Evolutionary conservation across 2,888 invertebrate genomes (phyloP).

Genomic region (Prenolepis imparis): DNA sequence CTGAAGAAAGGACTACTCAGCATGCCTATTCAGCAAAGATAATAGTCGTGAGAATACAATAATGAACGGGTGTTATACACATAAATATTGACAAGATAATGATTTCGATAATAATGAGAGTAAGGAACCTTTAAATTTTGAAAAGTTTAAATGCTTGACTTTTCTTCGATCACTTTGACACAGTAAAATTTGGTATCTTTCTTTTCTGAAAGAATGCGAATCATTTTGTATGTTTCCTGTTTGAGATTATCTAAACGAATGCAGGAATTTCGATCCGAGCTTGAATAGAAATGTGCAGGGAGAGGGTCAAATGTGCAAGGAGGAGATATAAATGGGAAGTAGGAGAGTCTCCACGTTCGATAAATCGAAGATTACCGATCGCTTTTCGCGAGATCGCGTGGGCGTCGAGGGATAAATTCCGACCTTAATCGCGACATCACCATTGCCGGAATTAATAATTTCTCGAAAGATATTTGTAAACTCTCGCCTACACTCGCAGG

Average conservation of each 20-base stretch:
- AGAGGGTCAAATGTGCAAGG: neutral
- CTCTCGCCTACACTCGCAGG: constrained; percentile 45
- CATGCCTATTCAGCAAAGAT: neutral
- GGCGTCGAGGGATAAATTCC: constrained; percentile 71
- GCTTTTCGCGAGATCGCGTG: constrained; percentile 68
- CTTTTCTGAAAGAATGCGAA: neutral
- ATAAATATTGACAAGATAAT: neutral
- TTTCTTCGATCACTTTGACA: neutral
- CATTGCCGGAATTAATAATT: constrained; percentile 74
- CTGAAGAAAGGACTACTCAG: neutral
- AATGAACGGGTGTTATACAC: neutral
- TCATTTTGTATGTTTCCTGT: constrained; percentile 1
- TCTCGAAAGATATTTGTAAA: constrained; percentile 61
- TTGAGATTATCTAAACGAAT: neutral
- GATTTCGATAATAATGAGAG: neutral
- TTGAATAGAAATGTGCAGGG: constrained; percentile 26
- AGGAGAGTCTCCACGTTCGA: constrained; percentile 47
- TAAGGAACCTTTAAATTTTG: neutral
- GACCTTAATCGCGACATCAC: constrained; percentile 68
- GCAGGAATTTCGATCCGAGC: constrained; percentile 30
- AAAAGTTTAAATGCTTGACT: neutral
- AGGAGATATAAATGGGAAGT: constrained; percentile 36
- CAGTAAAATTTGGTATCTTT: neutral
- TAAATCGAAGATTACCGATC: constrained; percentile 77
- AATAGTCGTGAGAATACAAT: neutral